Percentiles rank a stretch among this genome's conserved stretches.
phyloP scores from a whole-genome alignment of 2,888 invertebrate species.

The Sinopyrophorus schimmeli region DNA sequence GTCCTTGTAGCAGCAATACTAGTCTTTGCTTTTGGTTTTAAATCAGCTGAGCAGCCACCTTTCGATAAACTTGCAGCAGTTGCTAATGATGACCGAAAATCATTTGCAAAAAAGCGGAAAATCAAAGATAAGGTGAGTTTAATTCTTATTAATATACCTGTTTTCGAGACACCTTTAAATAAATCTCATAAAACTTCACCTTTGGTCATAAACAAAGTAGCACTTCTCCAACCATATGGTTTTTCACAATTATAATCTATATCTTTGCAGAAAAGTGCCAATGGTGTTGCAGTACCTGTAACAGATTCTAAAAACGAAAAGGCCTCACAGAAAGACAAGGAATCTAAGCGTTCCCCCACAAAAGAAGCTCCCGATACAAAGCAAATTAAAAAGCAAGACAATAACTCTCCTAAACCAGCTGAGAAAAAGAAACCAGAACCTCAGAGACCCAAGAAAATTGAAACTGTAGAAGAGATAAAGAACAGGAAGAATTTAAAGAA shows the following conservation, averaged over 20 bases:
- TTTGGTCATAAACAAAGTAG: constrained; percentile 1
- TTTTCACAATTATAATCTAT: constrained; percentile 3
- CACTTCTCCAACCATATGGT: constrained; percentile 14
- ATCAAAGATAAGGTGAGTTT: constrained; percentile 68
- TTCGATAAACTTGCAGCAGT: constrained; percentile 70
- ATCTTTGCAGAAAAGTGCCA: constrained; percentile 62
- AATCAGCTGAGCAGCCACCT: constrained; percentile 78
- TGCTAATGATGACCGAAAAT: constrained; percentile 67
- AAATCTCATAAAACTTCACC: not conserved
- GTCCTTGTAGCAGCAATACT: constrained; percentile 72
- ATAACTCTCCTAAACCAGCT: constrained; percentile 51
- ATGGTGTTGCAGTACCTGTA: constrained; percentile 63
- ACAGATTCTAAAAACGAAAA: constrained; percentile 63
- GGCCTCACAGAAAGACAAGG: constrained; percentile 59
- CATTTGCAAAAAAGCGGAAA: constrained; percentile 69
- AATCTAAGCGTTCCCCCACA: constrained; percentile 49
- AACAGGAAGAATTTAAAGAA: constrained; percentile 64
- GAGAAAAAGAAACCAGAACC: constrained; percentile 57
- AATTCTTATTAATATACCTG: constrained; percentile 1
- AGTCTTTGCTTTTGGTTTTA: constrained; percentile 79
- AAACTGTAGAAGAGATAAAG: constrained; percentile 59
- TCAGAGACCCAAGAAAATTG: constrained; percentile 51
- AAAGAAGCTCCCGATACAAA: constrained; percentile 60
- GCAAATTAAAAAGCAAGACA: constrained; percentile 48
- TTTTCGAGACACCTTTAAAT: not conserved